These are phyloP conservation scores for Caenorhabditis virilis DNA, from an alignment of 2,888 invertebrate species.

Conservation along the genomic window DNA sequence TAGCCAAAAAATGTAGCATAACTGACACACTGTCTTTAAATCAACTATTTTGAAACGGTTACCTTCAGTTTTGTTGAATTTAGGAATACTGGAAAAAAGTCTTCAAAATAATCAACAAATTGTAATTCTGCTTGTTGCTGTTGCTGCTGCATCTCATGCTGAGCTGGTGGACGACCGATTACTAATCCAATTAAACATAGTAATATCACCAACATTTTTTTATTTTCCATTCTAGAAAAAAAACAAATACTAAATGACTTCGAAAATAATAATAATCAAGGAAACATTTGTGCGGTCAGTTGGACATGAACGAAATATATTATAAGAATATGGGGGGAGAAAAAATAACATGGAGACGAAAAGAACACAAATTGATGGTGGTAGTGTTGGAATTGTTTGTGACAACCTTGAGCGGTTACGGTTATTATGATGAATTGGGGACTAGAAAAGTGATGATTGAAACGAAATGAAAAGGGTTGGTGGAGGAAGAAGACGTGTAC, in stretches of 20 bases:
- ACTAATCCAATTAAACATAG: too few species aligned
- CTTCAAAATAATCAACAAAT: constrained; percentile 37
- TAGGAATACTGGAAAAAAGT: constrained; percentile 25
- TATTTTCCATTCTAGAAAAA: too few species aligned
- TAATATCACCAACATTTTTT: too few species aligned
- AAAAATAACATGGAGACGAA: not conserved
- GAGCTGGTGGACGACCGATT: not conserved
- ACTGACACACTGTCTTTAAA: not conserved
- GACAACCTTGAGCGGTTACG: constrained; percentile 38
- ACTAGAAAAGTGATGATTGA: not conserved
- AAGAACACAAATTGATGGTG: constrained; percentile 11
- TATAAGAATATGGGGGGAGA: too few species aligned
- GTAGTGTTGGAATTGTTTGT: constrained; percentile 6
- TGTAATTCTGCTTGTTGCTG: constrained; percentile 4
- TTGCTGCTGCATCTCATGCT: not conserved
- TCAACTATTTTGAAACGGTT: not conserved
- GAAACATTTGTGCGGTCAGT: too few species aligned
- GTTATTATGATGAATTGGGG: constrained; percentile 22
- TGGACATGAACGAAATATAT: too few species aligned
- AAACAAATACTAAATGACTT: too few species aligned
- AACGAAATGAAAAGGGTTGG: constrained; percentile 7
- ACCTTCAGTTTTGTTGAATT: constrained; percentile 37
- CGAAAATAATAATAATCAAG: too few species aligned
- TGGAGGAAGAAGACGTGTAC: constrained; percentile 4
- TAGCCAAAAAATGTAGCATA: too few species aligned